Conservation (phyloP, 2,888 invertebrate species). For the Anticlea derivata region DNA sequence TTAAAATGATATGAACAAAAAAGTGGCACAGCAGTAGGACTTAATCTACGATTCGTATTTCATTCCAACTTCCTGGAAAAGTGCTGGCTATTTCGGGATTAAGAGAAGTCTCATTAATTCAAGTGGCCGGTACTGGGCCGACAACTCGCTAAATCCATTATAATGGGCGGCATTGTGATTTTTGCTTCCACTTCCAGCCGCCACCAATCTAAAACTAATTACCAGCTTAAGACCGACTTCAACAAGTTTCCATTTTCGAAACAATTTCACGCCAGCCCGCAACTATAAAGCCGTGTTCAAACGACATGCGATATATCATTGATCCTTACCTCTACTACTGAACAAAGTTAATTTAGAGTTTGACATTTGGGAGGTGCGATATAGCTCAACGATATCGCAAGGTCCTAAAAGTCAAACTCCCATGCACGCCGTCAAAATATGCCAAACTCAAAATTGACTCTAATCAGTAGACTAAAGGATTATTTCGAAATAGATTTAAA, state of each 20-base stretch:
- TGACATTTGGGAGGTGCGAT: too few species aligned
- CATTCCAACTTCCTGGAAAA: constrained; percentile 27
- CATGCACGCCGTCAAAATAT: too few species aligned
- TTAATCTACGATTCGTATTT: constrained; percentile 7
- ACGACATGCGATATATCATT: too few species aligned
- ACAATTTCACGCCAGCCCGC: constrained; percentile 21
- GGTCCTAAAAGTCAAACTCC: too few species aligned
- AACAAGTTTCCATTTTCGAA: constrained; percentile 44
- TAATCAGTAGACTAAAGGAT: too few species aligned
- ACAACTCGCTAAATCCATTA: constrained; percentile 59
- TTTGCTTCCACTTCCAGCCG: constrained; percentile 49
- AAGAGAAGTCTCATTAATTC: constrained; percentile 59
- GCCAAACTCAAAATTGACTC: too few species aligned
- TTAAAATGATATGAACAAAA: too few species aligned
- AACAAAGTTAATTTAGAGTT: too few species aligned
- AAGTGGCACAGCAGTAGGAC: neutral
- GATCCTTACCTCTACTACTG: too few species aligned
- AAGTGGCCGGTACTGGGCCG: constrained; percentile 48
- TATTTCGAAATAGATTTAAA: too few species aligned
- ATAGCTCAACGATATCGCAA: too few species aligned
- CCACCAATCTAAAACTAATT: constrained; percentile 64
- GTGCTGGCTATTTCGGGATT: constrained; percentile 45
- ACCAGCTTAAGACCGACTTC: constrained; percentile 49
- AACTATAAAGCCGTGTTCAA: too few species aligned
- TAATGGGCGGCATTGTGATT: constrained; percentile 57